These are phyloP conservation scores for Gymnosoma rotundatum DNA, from an alignment of 2,888 invertebrate species.

Conservation along the genomic window DNA sequence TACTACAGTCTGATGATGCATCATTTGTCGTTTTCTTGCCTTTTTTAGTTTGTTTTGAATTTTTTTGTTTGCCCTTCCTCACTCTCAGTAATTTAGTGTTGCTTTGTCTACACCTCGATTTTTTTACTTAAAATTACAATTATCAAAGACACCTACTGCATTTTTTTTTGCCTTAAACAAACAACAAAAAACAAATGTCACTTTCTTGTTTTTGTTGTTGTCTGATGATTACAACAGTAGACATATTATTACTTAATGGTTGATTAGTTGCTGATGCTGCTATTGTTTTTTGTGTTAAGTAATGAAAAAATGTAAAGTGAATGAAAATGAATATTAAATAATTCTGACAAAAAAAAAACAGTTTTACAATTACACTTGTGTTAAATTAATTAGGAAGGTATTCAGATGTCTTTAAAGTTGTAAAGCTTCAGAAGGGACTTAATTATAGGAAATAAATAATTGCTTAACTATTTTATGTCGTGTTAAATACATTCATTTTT, in stretches of 20 bases:
- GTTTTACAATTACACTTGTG: not conserved
- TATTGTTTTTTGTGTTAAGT: conserved; percentile 50
- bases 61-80: conserved; percentile 1
- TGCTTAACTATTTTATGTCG: too few relatives aligned
- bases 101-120: conserved; percentile 39
- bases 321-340: conserved; percentile 39
- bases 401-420: not conserved
- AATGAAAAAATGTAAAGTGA: conserved; percentile 23
- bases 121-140: conserved; percentile 44
- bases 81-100: conserved; percentile 1
- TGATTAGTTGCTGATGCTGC: conserved; percentile 48
- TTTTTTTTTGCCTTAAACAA: conserved; percentile 9
- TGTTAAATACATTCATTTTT: too few relatives aligned
- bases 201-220: conserved; percentile 3
- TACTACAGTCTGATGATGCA: conserved; percentile 43
- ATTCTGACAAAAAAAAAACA: conserved; percentile 14
- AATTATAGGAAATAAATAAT: too few relatives aligned
- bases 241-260: conserved; percentile 69
- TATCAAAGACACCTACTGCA: conserved; percentile 67
- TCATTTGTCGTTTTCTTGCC: conserved; percentile 56
- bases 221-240: conserved; percentile 61
- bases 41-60: conserved; percentile 28
- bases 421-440: too few relatives aligned
- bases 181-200: conserved; percentile 10
- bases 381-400: not conserved